Evolutionary conservation across 2,797 vertebrate species (phyloP).

Genomic region (Microhierax caerulescens): DNA sequence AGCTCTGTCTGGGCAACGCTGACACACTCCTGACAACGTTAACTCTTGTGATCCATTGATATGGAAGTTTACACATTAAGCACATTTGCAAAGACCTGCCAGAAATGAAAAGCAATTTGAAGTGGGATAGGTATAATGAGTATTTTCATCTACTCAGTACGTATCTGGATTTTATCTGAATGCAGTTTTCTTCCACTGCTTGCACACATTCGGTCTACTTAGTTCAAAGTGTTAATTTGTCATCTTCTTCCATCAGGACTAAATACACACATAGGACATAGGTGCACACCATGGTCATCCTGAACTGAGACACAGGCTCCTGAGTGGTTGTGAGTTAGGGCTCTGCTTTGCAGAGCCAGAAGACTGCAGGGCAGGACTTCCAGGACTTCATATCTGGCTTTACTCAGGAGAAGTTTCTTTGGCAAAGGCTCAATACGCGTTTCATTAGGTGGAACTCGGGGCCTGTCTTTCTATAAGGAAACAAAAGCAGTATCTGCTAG

Average conservation of each 20-base stretch:
- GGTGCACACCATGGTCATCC: not conserved
- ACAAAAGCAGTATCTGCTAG: not conserved
- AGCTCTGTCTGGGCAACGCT: not conserved
- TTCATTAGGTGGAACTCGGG: not conserved
- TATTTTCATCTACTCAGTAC: conserved; percentile 5
- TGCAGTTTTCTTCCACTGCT: conserved; percentile 48
- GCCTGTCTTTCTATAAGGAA: not conserved
- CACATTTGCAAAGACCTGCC: conserved; percentile 7
- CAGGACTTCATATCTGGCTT: not conserved
- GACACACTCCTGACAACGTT: not conserved
- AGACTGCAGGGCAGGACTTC: not conserved
- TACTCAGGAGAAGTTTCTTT: not conserved
- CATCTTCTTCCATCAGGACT: not conserved
- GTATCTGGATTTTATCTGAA: conserved; percentile 37
- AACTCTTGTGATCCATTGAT: not conserved
- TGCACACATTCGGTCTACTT: conserved; percentile 1
- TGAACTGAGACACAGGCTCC: conserved; percentile 14
- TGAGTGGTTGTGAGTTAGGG: not conserved
- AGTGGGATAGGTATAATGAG: not conserved
- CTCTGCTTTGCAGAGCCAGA: not conserved
- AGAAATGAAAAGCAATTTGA: conserved; percentile 46
- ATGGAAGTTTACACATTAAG: conserved; percentile 1
- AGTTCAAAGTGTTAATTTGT: conserved; percentile 54
- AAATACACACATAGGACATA: accelerated
- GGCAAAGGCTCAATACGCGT: not conserved